Conservation (phyloP, 2,797 vertebrate genomes). For the Lepidocolaptes lacrymiger region DNA sequence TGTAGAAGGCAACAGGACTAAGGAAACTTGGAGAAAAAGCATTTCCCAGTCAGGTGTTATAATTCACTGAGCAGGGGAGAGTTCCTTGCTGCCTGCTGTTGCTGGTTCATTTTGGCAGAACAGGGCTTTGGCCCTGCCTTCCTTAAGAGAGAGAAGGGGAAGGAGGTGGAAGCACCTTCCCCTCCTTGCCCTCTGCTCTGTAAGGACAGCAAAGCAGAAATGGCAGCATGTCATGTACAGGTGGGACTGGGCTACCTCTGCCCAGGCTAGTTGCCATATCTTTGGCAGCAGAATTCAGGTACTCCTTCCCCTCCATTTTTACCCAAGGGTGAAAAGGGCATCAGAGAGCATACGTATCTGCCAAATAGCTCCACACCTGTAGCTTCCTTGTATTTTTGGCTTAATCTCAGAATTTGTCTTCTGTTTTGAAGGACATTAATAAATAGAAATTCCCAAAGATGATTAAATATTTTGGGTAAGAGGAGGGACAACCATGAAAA, state of each 20-base stretch:
- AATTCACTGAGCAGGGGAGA: neutral
- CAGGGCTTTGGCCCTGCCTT: neutral
- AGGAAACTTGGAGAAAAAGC: neutral
- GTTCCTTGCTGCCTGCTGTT: neutral
- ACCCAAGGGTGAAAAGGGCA: neutral
- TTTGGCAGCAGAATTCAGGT: neutral
- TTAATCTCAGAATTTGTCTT: neutral
- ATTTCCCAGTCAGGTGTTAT: rapidly evolving
- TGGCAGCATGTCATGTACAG: rapidly evolving
- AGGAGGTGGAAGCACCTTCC: neutral
- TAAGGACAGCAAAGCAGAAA: neutral
- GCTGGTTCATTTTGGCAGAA: neutral
- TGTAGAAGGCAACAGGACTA: neutral
- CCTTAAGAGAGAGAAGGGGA: too few species aligned
- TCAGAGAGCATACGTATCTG: rapidly evolving
- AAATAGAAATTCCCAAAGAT: neutral
- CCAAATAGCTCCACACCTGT: neutral
- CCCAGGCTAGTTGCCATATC: rapidly evolving
- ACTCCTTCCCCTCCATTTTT: neutral
- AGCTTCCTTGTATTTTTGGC: neutral
- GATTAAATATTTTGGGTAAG: neutral
- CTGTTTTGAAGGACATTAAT: neutral
- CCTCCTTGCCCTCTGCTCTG: rapidly evolving
- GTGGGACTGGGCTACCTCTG: neutral
- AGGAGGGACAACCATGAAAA: neutral